phyloP scores from a whole-genome alignment of 2,797 vertebrate genomes.

The Limosa lapponica region DNA sequence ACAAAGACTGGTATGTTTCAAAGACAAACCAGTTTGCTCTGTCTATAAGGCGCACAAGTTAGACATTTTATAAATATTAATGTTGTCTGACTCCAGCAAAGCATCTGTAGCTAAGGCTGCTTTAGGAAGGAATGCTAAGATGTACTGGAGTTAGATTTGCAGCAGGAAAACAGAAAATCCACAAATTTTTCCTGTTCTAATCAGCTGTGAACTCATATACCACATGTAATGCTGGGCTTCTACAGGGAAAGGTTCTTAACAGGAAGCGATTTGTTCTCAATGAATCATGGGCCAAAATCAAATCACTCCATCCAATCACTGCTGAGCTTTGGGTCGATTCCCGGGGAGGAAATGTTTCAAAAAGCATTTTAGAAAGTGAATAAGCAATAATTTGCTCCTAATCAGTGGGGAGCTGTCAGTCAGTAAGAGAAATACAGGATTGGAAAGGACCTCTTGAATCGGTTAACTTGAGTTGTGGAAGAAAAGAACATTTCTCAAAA shows the following conservation, averaged over 20 bases:
- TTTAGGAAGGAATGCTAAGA: neutral
- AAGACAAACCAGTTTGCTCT: neutral
- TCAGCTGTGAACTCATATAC: neutral
- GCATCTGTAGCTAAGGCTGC: neutral
- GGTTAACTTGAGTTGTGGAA: neutral
- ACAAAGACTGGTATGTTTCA: neutral
- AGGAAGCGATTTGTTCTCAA: slow-evolving; percentile 25
- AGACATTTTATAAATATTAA: slow-evolving; percentile 17
- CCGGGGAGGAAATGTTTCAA: neutral
- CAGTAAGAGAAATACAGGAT: neutral
- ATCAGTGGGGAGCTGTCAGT: slow-evolving; percentile 3
- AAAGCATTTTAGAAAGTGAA: slow-evolving; percentile 7
- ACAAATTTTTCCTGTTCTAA: neutral
- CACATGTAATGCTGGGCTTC: neutral
- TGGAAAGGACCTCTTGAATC: neutral
- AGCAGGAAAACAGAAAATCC: neutral
- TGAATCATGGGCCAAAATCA: neutral
- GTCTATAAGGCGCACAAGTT: neutral
- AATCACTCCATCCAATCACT: neutral
- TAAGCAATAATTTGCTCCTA: slow-evolving; percentile 16
- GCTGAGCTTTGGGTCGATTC: neutral
- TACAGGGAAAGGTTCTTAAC: neutral
- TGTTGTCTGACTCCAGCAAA: slow-evolving; percentile 1
- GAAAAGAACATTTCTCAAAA: neutral
- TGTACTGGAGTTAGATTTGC: slow-evolving; percentile 1